Evolutionary conservation across 2,888 invertebrate species (phyloP), one percentile per base, ranked within the genome.

Genomic region (Unio pictorum): DNA sequence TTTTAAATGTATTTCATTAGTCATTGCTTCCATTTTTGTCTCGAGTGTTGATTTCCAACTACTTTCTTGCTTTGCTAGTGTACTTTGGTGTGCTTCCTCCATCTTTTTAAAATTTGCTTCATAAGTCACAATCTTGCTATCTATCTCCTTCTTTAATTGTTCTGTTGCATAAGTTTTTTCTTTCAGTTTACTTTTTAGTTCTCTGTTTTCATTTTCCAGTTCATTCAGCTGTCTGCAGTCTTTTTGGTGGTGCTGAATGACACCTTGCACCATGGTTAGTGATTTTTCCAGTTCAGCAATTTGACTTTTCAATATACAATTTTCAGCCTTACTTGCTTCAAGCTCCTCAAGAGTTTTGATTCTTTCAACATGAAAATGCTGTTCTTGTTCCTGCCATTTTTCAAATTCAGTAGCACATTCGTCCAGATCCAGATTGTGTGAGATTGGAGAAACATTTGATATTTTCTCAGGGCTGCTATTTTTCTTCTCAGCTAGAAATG

Each of bases 131-230:
- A 28, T 67, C 30, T 18, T 62, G 64, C 28, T 45, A 45, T 59
- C 63, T 58, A 5, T 55, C n/a, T 58, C 64, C 57, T 26, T 62
- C 26, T 57, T 66, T 64, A 4, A 72, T 17, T 11, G 63, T 28
- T 64, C 54, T 1, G 71, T 55, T 57, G 73, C 67, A n/a, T 59
- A 63, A 55, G 76, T 72, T n/a, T 68, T 23, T 23, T 72, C 68
- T 57, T 69, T 71, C 60, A 76, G 30, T 6, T 70, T 69, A 20
- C 30, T 58, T 64, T 75, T 78, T 11, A 80, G 57, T 55, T 74
- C 65, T 23, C n/a, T 34, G 30, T 71, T 73, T 62, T 80, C 75
- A 67, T 73, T 74, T n/a, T 67, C 60, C 23, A 75, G 66, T 56
- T 73, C 72, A 55, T 75, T 70, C 15, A 69, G 26, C 58, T 68